Percentiles rank a stretch among this genome's conserved stretches.
phyloP scores from a whole-genome alignment of 2,797 vertebrate genomes.

The Orestias chungarensis region DNA sequence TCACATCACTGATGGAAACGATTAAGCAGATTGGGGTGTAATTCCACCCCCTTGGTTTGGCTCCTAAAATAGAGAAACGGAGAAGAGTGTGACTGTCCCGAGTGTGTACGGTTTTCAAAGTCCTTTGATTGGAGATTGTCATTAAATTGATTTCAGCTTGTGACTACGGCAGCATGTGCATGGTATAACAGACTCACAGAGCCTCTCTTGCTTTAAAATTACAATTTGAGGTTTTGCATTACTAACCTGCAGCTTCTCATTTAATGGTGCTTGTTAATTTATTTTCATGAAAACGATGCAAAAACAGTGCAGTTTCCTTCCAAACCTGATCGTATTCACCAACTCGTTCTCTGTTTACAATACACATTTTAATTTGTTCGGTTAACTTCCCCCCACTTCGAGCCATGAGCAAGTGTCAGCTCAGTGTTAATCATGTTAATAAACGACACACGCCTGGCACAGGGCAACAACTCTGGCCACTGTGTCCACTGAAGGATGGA shows the following conservation, averaged over 20 bases:
- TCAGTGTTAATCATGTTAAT: conserved; percentile 63
- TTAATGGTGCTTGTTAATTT: conserved; percentile 15
- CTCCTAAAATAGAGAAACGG: conserved; percentile 72
- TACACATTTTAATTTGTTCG: conserved; percentile 21
- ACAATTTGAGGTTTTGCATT: conserved; percentile 2
- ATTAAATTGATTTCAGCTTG: conserved; percentile 72
- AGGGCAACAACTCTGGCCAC: conserved; percentile 37
- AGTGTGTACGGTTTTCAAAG: conserved; percentile 74
- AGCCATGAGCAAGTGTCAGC: conserved; percentile 33
- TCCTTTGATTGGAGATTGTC: conserved; percentile 76
- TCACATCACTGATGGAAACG: conserved; percentile 79
- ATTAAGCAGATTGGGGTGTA: conserved; percentile 80
- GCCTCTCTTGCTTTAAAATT: conserved; percentile 3
- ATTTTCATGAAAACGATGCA: neutral
- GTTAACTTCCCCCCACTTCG: neutral
- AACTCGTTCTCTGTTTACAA: conserved; percentile 5
- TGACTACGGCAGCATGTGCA: conserved; percentile 64
- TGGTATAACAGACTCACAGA: conserved; percentile 42
- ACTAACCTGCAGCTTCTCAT: conserved; percentile 26
- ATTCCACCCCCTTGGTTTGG: conserved; percentile 72
- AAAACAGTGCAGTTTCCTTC: conserved; percentile 11
- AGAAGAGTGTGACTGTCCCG: conserved; percentile 43
- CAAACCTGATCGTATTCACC: neutral
- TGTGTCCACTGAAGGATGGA: conserved; percentile 42
- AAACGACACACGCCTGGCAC: conserved; percentile 61